phyloP scores from a whole-genome alignment of 2,113 vertebrate genomes.

The Grus americana region DNA sequence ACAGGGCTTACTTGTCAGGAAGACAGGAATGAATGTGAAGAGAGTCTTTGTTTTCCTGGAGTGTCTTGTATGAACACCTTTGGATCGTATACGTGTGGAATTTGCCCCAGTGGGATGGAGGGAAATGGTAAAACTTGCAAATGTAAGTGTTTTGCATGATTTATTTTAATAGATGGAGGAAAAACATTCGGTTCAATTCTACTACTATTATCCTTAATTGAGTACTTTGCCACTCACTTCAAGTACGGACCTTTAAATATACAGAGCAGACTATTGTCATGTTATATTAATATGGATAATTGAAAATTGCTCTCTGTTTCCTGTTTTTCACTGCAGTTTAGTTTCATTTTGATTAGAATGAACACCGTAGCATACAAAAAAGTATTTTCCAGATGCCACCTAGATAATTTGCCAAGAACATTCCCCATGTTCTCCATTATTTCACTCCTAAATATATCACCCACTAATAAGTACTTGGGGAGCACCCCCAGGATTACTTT shows the following conservation, averaged over 20 bases:
- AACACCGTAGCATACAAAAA: neutral
- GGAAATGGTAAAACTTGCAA: constrained; percentile 72
- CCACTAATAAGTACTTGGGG: neutral
- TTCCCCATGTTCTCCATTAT: neutral
- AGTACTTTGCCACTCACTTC: neutral
- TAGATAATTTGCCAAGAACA: neutral
- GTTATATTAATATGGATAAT: neutral
- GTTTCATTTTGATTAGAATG: neutral
- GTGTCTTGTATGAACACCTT: constrained; percentile 75
- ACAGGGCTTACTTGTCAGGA: constrained; percentile 75
- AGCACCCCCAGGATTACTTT: neutral
- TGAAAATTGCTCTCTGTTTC: neutral
- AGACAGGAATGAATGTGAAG: constrained; percentile 79
- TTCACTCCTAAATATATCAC: neutral
- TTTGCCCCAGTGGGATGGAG: constrained; percentile 73
- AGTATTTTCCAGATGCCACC: neutral
- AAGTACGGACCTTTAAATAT: neutral
- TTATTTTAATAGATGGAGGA: neutral
- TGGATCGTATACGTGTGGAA: constrained; percentile 75
- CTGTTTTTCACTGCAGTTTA: neutral
- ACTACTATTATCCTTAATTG: neutral
- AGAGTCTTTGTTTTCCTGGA: constrained; percentile 74
- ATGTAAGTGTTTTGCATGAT: constrained; percentile 52
- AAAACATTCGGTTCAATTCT: neutral
- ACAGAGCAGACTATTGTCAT: neutral